Base-by-base conservation (phyloP, 1,140 invertebrate species). In the Oryzaephilus surinamensis region DNA sequence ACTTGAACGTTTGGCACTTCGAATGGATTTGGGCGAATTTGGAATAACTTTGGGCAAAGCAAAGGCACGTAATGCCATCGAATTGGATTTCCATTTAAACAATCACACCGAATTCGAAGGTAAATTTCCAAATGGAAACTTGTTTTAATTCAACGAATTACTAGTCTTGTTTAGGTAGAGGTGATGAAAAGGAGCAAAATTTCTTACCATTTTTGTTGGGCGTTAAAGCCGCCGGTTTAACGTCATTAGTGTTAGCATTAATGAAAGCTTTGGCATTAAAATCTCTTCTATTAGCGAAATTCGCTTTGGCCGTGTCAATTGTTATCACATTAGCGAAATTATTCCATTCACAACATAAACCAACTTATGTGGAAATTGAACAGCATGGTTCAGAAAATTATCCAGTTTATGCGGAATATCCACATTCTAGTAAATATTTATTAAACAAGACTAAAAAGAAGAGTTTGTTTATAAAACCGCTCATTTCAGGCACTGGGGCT, bases 151-250 rank as follows among this genome's bases (percentile, higher is more conserved):
- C 32, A 34, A 34, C 32, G 11, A 34, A n/a, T n/a, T n/a, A n/a
- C n/a, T n/a, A n/a, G n/a, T n/a, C n/a, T n/a, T n/a, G n/a, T n/a
- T n/a, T n/a, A n/a, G 23, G 23, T 10, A 8, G 23, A n/a, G 23
- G 8, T n/a, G 11, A 24, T n/a, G 11, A 24, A 10, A 10, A 24
- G 8, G 23, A 24, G 10, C 67, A 74, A 54, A 63, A 73, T 38
- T 60, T 76, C 13, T 58, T 77, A 15, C 75, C 75, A 12, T 61
- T 76, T 48, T 54, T 78, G 15, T 60, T 79, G 43, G 76, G 75
- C 12, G 71, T 75, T 54, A 76, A 76, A 42, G 69, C 71, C 1
- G 69, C 74, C 2, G 71, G 70, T 10, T 64, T 70, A 31, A 66
- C 67, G 10, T 64, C 76, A 38, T 64, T 75, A 16, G 68, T 66